A percentile compares a stretch with the other conserved stretches of the same genome.
phyloP scores from a whole-genome alignment of 1,140 invertebrate species.

The Ceratoteleas bidentatus region DNA sequence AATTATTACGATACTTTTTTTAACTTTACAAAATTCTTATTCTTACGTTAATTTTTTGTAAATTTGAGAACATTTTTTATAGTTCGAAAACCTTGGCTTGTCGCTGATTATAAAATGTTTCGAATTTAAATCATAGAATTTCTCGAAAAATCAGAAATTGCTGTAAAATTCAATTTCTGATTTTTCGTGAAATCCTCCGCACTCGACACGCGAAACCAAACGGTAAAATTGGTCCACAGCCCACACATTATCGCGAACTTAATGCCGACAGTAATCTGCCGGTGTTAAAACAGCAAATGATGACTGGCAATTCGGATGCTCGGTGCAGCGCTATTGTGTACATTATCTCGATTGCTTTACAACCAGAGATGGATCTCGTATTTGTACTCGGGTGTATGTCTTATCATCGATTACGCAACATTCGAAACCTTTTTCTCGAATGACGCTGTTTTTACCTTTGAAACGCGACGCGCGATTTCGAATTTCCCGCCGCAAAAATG shows the following conservation, averaged over 20 bases:
- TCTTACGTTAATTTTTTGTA: no score
- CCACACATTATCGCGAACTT: neutral
- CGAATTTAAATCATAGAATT: no score
- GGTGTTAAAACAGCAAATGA: slow-evolving; percentile 41
- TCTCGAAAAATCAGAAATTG: no score
- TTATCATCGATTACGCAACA: slow-evolving; percentile 38
- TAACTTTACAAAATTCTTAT: no score
- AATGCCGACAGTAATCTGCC: slow-evolving; percentile 27
- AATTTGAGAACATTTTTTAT: no score
- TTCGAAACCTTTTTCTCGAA: slow-evolving; percentile 19
- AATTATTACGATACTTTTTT: no score
- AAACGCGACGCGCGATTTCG: no score
- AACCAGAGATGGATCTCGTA: slow-evolving; percentile 32
- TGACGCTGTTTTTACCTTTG: no score
- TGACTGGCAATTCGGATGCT: slow-evolving; percentile 43
- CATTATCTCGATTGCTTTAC: slow-evolving; percentile 55
- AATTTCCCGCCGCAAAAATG: no score
- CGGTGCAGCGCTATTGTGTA: slow-evolving; percentile 38
- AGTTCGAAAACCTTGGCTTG: no score
- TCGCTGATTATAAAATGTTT: no score
- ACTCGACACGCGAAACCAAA: neutral
- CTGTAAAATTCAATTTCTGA: neutral
- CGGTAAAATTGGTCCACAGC: neutral
- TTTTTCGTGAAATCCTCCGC: no score
- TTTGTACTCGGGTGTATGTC: slow-evolving; percentile 24